phyloP scores from a whole-genome alignment of 1,140 invertebrate species.

The Drosophila virilis region DNA sequence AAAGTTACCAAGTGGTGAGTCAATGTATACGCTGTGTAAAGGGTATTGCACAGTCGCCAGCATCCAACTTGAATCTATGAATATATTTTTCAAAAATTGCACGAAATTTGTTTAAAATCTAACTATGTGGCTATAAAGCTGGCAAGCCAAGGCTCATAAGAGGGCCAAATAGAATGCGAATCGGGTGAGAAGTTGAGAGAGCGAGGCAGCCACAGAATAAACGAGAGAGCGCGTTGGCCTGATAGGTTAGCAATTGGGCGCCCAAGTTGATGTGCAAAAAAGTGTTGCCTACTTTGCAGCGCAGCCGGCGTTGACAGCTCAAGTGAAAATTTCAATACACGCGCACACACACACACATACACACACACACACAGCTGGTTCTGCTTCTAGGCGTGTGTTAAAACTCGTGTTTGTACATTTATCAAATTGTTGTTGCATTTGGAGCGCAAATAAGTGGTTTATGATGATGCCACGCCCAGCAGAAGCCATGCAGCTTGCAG shows the following conservation, averaged over 20 bases:
- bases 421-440: constrained; percentile 80
- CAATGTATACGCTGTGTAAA: too few relatives aligned
- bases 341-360: background rate
- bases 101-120: too few relatives aligned
- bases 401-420: constrained; percentile 53
- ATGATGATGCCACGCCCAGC: constrained; percentile 64
- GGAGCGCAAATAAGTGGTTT: constrained; percentile 81
- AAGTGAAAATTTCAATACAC: constrained; percentile 18
- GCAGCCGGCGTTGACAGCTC: constrained; percentile 18
- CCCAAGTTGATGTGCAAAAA: constrained; percentile 6
- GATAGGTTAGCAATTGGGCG: background rate
- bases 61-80: too few relatives aligned
- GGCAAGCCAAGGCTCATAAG: too few relatives aligned
- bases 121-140: too few relatives aligned
- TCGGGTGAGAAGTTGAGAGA: background rate
- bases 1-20: too few relatives aligned
- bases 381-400: constrained; percentile 9
- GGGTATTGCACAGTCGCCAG: too few relatives aligned
- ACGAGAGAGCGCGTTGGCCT: background rate
- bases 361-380: background rate
- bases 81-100: too few relatives aligned
- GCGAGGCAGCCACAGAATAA: background rate
- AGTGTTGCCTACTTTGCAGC: constrained; percentile 42
- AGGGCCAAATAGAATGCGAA: too few relatives aligned
- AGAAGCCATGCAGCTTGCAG: constrained; percentile 24